Conservation (phyloP, 2,797 vertebrate species). For the Taenioides sp. region DNA sequence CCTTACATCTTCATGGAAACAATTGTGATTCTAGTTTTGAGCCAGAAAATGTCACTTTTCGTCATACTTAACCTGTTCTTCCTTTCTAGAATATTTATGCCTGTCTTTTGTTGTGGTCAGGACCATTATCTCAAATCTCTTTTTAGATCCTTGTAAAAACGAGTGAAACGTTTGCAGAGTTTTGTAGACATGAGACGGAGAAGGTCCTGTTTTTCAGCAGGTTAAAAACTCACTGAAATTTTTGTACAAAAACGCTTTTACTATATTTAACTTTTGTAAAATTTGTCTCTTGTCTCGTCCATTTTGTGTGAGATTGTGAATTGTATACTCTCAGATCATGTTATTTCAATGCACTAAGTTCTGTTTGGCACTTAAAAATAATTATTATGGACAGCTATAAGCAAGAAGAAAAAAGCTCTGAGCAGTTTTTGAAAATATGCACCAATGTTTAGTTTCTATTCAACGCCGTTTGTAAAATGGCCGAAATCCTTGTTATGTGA, state of each 20-base stretch:
- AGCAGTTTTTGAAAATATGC: slow-evolving; percentile 46
- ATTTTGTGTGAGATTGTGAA: slow-evolving; percentile 79
- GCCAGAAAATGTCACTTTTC: slow-evolving; percentile 69
- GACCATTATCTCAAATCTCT: slow-evolving; percentile 82
- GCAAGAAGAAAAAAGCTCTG: slow-evolving; percentile 60
- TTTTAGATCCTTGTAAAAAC: slow-evolving; percentile 83
- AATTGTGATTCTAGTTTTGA: slow-evolving; percentile 69
- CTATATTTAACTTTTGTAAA: slow-evolving; percentile 82
- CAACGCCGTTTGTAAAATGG: slow-evolving; percentile 35
- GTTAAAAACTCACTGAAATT: slow-evolving; percentile 65
- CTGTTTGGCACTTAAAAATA: slow-evolving; percentile 69
- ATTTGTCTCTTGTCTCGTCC: slow-evolving; percentile 72
- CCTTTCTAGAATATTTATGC: slow-evolving; percentile 81
- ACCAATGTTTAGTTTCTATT: slow-evolving; percentile 46
- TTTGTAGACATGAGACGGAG: slow-evolving; percentile 71
- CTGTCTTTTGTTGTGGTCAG: slow-evolving; percentile 77
- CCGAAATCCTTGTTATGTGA: slow-evolving; percentile 62
- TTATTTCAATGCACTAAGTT: slow-evolving; percentile 83
- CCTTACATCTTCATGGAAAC: slow-evolving; percentile 48
- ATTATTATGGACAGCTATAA: slow-evolving; percentile 61
- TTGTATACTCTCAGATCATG: slow-evolving; percentile 76
- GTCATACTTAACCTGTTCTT: slow-evolving; percentile 66
- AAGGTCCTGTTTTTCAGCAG: slow-evolving; percentile 70
- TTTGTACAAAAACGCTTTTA: slow-evolving; percentile 79
- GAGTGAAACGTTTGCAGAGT: slow-evolving; percentile 70